Evolutionary conservation across 2,797 vertebrate species (phyloP), one percentile per base, ranked within the genome.

Genomic region (Loriculus beryllinus): DNA sequence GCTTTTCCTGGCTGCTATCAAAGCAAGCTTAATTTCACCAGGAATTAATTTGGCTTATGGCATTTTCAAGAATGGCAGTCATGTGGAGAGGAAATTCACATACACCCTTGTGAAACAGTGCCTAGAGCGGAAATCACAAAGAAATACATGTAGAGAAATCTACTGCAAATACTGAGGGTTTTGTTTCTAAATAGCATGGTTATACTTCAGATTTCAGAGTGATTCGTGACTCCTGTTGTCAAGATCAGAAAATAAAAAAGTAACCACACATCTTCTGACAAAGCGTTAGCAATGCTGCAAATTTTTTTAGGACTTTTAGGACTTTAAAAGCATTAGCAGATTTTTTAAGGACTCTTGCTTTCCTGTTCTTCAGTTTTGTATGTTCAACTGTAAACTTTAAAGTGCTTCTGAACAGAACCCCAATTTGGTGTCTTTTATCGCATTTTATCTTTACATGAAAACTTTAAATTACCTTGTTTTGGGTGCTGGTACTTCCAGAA

Each of bases 381-480:
- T 22, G 21, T 35, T 65, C 21, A 42, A 31, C 68, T 84, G 37
- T 14, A 88, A 92, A 76, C 28, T 88, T 82, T 70, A 64, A 93
- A 82, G 54, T 57, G 40, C 26, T 93, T 56, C 17, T 28, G 40
- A 76, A 35, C 9, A 37, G 47, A 91, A 70, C 3, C 8, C 18
- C 43, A 90, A 22, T 52, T 77, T 82, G 21, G 10, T 76, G 12
- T 47, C n/a, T 82, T 93, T 93, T 88, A 14, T 82, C 51, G 13
- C 11, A 67, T 79, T 95, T 96, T 96, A 63, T 91, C 91, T 91
- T 96, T 92, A 78, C 69, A 71, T 57, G 79, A 88, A 63, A 54
- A n/a, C 86, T 31, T 51, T 52, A 70, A 79, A 69, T 35, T 14
- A 42, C 45, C 51, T 12, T 60, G 56, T 82, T 87, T 71, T 94